A percentile compares a stretch with the other conserved stretches of the same genome.
Conservation (phyloP, 2,888 invertebrate species). For the Electrophaes corylata region DNA sequence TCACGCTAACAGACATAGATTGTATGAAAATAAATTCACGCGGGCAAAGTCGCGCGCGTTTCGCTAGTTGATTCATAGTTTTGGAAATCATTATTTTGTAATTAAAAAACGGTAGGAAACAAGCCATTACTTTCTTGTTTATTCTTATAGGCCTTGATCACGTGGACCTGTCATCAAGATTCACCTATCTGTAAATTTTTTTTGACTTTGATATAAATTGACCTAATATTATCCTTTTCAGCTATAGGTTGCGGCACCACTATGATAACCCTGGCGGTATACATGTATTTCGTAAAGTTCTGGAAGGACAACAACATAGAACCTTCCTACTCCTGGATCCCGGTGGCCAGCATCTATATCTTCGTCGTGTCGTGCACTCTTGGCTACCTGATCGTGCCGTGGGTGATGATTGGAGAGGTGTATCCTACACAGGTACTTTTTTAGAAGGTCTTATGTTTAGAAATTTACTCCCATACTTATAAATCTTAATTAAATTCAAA, state of each 20-base stretch:
- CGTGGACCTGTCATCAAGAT: too few relatives aligned
- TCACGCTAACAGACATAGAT: too few relatives aligned
- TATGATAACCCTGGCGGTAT: constrained; percentile 85
- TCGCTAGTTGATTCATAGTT: too few relatives aligned
- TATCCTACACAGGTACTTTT: constrained; percentile 84
- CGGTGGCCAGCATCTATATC: constrained; percentile 84
- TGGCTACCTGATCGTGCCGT: constrained; percentile 88
- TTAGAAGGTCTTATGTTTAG: not conserved
- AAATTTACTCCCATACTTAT: too few relatives aligned
- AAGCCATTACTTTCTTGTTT: too few relatives aligned
- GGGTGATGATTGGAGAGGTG: constrained; percentile 91
- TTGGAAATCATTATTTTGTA: too few relatives aligned
- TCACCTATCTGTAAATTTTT: too few relatives aligned
- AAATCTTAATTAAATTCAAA: too few relatives aligned
- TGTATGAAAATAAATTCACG: too few relatives aligned
- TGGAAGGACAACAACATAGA: constrained; percentile 74
- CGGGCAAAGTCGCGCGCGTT: too few relatives aligned
- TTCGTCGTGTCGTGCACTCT: constrained; percentile 86
- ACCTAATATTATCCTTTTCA: constrained; percentile 43
- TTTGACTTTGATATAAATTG: not conserved
- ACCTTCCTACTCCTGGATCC: constrained; percentile 84
- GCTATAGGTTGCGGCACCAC: constrained; percentile 86
- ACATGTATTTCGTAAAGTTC: constrained; percentile 82
- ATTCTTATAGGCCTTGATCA: too few relatives aligned
- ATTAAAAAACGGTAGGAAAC: too few relatives aligned